Conservation (phyloP, 2,888 invertebrate species). For the Scrobipalpa costella region DNA sequence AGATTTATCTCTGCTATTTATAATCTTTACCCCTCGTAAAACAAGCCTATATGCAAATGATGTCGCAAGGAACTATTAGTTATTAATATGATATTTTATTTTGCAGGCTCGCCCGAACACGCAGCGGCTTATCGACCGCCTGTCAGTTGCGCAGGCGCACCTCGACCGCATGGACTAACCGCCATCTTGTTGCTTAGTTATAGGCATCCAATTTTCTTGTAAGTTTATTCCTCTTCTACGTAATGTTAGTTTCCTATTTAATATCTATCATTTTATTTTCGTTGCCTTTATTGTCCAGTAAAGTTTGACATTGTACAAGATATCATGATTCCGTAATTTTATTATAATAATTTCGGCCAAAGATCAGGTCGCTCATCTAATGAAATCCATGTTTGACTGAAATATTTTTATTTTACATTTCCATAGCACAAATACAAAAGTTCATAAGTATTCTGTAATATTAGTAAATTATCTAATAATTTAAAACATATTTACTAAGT, state of each 20-base stretch:
- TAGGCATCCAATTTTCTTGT: conserved; percentile 33
- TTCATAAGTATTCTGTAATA: conserved; percentile 26
- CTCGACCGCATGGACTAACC: conserved; percentile 72
- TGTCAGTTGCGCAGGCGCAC: conserved; percentile 73
- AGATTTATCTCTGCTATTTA: too few relatives aligned
- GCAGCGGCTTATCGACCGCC: conserved; percentile 66
- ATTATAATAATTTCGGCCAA: neutral
- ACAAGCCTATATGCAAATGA: too few relatives aligned
- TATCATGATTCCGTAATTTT: neutral
- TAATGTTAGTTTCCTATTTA: neutral
- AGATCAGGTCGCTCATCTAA: conserved; percentile 1
- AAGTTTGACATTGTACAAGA: neutral
- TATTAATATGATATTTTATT: conserved; percentile 44
- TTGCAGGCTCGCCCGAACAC: conserved; percentile 72
- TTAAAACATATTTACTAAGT: conserved; percentile 31
- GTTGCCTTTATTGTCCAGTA: neutral
- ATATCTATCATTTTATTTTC: neutral
- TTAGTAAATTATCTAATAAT: conserved; percentile 25
- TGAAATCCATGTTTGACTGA: conserved; percentile 25
- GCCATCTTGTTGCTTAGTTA: conserved; percentile 22
- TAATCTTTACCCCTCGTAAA: too few relatives aligned
- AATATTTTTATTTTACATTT: conserved; percentile 31
- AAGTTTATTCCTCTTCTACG: conserved; percentile 23
- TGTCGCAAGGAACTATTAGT: too few relatives aligned
- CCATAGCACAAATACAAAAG: conserved; percentile 25